These are phyloP conservation scores for Sparus aurata DNA, from an alignment of 2,797 vertebrate genomes.

Conservation along the genomic window DNA sequence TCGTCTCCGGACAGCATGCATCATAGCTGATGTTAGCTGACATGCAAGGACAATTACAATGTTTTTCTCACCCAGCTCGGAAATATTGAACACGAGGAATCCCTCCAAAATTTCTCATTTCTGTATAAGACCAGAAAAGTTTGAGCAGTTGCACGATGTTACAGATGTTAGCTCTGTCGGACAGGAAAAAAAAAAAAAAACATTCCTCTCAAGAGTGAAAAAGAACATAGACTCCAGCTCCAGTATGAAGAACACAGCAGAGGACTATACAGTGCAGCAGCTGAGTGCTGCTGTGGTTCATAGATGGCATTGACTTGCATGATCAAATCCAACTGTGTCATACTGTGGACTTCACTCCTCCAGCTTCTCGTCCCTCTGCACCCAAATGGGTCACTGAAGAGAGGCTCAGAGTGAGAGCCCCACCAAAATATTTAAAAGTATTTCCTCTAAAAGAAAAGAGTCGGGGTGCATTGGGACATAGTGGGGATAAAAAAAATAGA, in stretches of 20 bases:
- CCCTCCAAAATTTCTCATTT: too few species aligned
- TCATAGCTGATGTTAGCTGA: too few species aligned
- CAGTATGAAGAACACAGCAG: constrained; percentile 33
- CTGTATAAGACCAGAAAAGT: not conserved
- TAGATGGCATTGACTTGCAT: constrained; percentile 56
- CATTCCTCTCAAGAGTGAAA: not conserved
- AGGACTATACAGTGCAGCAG: constrained; percentile 21
- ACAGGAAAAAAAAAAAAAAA: not conserved
- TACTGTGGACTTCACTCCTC: constrained; percentile 38
- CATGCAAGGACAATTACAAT: too few species aligned
- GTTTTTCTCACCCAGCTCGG: not conserved
- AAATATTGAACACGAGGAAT: not conserved
- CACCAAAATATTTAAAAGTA: constrained; percentile 75
- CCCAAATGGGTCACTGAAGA: constrained; percentile 70
- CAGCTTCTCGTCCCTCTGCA: constrained; percentile 61
- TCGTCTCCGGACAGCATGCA: too few species aligned
- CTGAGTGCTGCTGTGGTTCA: constrained; percentile 49
- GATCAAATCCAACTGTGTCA: constrained; percentile 69
- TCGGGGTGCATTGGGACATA: constrained; percentile 50
- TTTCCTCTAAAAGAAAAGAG: constrained; percentile 62
- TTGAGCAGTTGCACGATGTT: constrained; percentile 11
- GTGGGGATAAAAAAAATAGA: constrained; percentile 37
- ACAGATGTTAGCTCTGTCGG: constrained; percentile 8
- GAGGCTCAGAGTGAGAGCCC: constrained; percentile 70
- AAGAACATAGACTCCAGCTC: not conserved